A percentile compares a stretch with the other conserved stretches of the same genome.
phyloP scores from a whole-genome alignment of 1,140 invertebrate genomes.

The Drosophila baimaii region DNA sequence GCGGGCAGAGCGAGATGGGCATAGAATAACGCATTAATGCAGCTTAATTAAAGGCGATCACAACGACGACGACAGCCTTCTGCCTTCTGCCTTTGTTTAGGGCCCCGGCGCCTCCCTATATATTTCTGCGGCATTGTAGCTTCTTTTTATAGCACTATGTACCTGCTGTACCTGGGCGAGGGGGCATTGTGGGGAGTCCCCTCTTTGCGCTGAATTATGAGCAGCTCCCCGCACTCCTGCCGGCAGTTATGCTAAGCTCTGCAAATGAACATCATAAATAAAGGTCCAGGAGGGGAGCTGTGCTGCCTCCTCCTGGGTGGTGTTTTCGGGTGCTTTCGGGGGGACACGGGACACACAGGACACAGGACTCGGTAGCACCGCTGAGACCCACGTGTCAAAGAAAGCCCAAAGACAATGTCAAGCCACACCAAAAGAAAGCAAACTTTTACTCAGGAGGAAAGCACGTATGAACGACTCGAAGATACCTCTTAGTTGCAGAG shows the following conservation, averaged over 20 bases:
- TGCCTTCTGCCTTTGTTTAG: slow-evolving; percentile 60
- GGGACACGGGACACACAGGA: neutral
- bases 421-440: slow-evolving; percentile 30
- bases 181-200: neutral
- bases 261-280: slow-evolving; percentile 76
- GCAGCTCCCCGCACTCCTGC: slow-evolving; percentile 23
- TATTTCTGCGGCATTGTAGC: slow-evolving; percentile 46
- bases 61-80: slow-evolving; percentile 43
- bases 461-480: neutral
- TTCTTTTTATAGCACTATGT: slow-evolving; percentile 53
- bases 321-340: no score
- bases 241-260: slow-evolving; percentile 72
- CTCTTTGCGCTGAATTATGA: slow-evolving; percentile 52
- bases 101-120: slow-evolving; percentile 3
- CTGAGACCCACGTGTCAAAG: slow-evolving; percentile 54
- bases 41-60: slow-evolving; percentile 71
- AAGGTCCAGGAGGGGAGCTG: slow-evolving; percentile 20
- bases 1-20: neutral
- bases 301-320: neutral
- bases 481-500: neutral
- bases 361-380: neutral
- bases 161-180: slow-evolving; percentile 37
- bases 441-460: slow-evolving; percentile 25
- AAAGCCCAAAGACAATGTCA: slow-evolving; percentile 46
- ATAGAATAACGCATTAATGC: slow-evolving; percentile 55